Evolutionary conservation across 2,113 vertebrate genomes (phyloP).

Genomic region (Cryptomyrus ogoouensis): DNA sequence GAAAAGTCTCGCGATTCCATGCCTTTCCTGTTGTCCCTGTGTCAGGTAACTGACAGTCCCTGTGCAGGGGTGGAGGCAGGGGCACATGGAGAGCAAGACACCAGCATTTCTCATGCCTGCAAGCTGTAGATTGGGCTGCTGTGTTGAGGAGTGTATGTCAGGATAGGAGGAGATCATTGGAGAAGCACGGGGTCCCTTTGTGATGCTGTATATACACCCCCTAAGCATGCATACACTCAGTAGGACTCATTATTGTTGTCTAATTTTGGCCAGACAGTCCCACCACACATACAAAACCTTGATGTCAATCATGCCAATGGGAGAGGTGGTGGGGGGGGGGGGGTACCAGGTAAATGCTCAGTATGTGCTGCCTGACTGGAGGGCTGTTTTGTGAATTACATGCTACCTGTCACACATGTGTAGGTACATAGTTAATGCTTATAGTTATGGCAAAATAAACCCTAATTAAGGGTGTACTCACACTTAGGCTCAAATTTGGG

Average conservation of each 20-base stretch:
- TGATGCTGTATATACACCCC: neutral
- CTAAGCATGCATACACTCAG: neutral
- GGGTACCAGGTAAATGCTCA: neutral
- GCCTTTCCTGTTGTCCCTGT: neutral
- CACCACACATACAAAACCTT: neutral
- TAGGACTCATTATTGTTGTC: neutral
- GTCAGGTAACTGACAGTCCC: neutral
- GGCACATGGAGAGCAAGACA: neutral
- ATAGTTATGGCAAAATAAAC: neutral
- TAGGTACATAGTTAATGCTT: neutral
- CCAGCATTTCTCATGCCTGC: neutral
- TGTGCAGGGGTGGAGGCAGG: neutral
- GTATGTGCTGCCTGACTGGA: neutral
- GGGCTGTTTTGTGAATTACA: neutral
- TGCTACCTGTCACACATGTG: neutral
- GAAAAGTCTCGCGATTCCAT: neutral
- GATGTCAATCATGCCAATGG: neutral
- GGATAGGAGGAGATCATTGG: neutral
- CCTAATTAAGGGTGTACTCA: neutral
- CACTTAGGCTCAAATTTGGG: neutral
- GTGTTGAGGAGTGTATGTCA: neutral
- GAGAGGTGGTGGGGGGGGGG: neutral
- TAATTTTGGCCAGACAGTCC: neutral
- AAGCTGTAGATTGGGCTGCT: constrained; percentile 1
- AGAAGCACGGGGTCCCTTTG: neutral